Evolutionary conservation across 2,888 invertebrate species (phyloP).

Genomic region (Harpalus rubripes): DNA sequence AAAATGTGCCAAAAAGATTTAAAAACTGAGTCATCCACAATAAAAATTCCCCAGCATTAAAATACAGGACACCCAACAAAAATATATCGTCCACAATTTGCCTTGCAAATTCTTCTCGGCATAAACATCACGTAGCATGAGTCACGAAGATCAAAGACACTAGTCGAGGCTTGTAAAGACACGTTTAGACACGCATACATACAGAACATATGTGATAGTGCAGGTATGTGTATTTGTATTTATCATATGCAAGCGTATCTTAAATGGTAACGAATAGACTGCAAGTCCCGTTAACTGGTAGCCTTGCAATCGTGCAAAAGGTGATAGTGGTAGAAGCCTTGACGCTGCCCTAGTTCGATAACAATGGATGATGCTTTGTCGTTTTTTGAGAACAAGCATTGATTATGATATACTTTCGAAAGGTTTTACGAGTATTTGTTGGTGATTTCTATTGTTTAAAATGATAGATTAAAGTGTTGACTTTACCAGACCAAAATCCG

Average conservation of each 20-base stretch:
- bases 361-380: constrained; percentile 26
- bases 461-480: neutral
- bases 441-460: neutral
- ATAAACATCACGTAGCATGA: constrained; percentile 43
- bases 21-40: neutral
- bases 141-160: constrained; percentile 52
- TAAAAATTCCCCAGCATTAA: neutral
- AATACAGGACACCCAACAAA: neutral
- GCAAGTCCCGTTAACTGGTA: neutral
- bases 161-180: neutral
- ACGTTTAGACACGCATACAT: constrained; percentile 25
- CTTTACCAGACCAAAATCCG: no score
- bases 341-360: constrained; percentile 34
- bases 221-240: neutral
- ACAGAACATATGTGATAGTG: constrained; percentile 1
- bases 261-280: neutral
- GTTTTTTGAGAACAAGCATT: constrained; percentile 32
- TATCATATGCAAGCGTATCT: neutral
- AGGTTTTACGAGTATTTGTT: neutral
- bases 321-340: constrained; percentile 23
- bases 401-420: constrained; percentile 6
- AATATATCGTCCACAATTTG: constrained; percentile 11
- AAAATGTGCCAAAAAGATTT: neutral
- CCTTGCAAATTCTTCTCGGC: constrained; percentile 21
- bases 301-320: constrained; percentile 5